A percentile compares a stretch with the other conserved stretches of the same genome.
Conservation (phyloP, 2,797 vertebrate genomes). For the Pseudotriccus pelzelni region DNA sequence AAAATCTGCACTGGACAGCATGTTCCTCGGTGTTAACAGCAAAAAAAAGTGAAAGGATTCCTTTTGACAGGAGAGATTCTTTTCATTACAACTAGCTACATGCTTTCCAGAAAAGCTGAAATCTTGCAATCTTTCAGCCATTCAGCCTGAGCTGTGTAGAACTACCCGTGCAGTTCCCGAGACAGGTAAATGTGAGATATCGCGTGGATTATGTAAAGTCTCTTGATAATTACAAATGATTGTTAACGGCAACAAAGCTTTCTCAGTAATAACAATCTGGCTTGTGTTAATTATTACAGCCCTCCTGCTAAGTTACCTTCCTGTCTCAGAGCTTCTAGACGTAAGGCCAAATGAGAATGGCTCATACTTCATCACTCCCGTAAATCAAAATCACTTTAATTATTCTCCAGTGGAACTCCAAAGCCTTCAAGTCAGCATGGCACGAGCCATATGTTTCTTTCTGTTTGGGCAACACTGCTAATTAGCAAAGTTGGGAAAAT, state of each 20-base stretch:
- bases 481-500: constrained; percentile 46
- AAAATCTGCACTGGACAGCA: neutral
- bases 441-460: constrained; percentile 16
- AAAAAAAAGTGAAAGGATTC: neutral
- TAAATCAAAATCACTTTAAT: constrained; percentile 60
- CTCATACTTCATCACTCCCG: neutral
- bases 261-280: constrained; percentile 15
- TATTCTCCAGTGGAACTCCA: constrained; percentile 14
- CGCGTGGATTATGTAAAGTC: constrained; percentile 5
- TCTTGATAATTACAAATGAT: constrained; percentile 28
- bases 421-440: constrained; percentile 35
- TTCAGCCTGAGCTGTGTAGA: neutral
- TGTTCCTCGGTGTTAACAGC: neutral
- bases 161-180: neutral
- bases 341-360: neutral
- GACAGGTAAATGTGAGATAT: neutral
- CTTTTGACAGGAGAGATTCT: neutral
- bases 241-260: neutral
- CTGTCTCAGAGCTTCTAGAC: neutral
- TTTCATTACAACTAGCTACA: neutral
- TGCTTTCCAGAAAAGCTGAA: neutral
- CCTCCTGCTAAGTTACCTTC: constrained; percentile 14
- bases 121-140: neutral
- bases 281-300: constrained; percentile 19
- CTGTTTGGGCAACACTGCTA: neutral